phyloP scores from a whole-genome alignment of 2,113 vertebrate genomes.

The Nycticryphes semicollaris region DNA sequence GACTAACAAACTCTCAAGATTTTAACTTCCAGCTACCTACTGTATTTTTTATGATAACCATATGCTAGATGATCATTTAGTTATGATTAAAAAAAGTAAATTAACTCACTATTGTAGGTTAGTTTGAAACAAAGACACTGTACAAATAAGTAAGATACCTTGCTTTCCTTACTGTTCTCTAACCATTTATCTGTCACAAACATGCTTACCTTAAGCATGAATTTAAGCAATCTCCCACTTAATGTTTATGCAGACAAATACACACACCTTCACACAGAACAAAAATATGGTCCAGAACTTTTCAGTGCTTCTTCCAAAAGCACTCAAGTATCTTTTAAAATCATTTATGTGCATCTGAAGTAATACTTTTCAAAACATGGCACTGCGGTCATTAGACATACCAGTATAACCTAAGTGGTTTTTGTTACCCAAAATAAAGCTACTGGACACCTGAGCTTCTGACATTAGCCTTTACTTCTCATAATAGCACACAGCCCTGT shows the following conservation, averaged over 20 bases:
- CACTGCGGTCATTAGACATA: background rate
- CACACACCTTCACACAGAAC: background rate
- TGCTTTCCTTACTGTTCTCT: background rate
- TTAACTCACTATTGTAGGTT: background rate
- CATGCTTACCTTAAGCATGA: background rate
- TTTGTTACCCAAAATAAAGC: rapidly evolving
- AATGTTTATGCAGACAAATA: background rate
- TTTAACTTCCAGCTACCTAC: background rate
- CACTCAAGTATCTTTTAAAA: background rate
- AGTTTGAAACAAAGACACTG: background rate
- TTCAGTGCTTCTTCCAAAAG: background rate
- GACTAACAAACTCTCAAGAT: background rate
- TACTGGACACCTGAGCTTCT: background rate
- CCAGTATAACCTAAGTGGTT: background rate
- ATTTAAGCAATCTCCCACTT: background rate
- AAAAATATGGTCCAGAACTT: background rate
- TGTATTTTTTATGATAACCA: constrained; percentile 7
- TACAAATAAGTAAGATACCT: background rate
- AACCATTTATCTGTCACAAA: background rate
- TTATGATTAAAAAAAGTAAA: background rate
- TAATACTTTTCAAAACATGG: background rate
- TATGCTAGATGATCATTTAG: background rate
- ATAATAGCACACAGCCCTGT: background rate
- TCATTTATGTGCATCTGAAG: background rate
- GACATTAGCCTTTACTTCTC: rapidly evolving